Evolutionary conservation across 2,113 vertebrate species (phyloP).

Genomic region (Prietella phreatophila): DNA sequence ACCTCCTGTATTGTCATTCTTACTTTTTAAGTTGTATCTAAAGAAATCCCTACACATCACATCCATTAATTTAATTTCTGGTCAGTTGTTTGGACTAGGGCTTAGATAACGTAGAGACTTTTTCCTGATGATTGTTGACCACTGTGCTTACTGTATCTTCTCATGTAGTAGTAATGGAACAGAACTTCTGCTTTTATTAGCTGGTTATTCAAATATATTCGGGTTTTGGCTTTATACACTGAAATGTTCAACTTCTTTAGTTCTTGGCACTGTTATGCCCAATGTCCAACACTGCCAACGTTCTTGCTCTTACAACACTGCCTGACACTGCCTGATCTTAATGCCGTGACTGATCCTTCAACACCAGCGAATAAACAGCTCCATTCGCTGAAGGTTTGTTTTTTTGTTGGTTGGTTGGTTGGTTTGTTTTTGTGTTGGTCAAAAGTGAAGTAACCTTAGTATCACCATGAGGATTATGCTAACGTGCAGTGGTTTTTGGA

Average conservation of each 20-base stretch:
- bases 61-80: conserved; percentile 16
- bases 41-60: neutral
- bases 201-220: conserved; percentile 4
- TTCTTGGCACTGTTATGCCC: neutral
- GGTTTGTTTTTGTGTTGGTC: neutral
- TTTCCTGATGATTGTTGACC: conserved; percentile 14
- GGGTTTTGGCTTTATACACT: neutral
- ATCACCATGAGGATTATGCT: neutral
- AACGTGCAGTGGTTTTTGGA: neutral
- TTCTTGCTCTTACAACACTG: neutral
- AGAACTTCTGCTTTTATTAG: neutral
- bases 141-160: conserved; percentile 27
- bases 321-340: neutral
- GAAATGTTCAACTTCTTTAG: neutral
- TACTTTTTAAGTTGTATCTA: neutral
- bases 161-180: conserved; percentile 30
- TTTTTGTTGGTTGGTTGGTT: neutral
- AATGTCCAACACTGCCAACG: neutral
- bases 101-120: neutral
- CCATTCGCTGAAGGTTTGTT: neutral
- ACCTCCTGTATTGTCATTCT: neutral
- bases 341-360: conserved; percentile 16
- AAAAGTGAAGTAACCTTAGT: neutral
- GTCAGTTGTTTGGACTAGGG: conserved; percentile 17
- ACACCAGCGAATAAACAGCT: neutral